Base-by-base conservation (phyloP, 37 sponge, comb jelly and placozoan species). In the Chondrosia reniformis region DNA sequence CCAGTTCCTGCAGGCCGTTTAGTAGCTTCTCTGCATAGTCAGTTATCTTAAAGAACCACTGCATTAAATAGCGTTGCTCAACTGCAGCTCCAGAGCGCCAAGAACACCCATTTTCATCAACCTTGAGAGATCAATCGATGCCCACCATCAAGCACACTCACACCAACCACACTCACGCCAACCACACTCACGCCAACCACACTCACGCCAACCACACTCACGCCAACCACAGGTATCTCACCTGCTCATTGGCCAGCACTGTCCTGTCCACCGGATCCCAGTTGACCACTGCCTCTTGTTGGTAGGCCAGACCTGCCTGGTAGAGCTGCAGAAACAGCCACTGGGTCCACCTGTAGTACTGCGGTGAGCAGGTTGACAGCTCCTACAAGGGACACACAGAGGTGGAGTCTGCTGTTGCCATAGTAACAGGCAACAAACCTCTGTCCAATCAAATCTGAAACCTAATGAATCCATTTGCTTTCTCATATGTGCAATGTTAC, bases 191-290 rank as follows among this genome's bases (percentile, higher is more conserved):
- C 34, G 72, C 9, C 40, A 12, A 9, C 6, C 72, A 15, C 30
- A 12, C 8, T 33, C 12, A 8, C 72, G 22, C 72, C 9, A 10
- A 12, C 40, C 44, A 15, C 13, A n/a, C 41, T 36, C 54, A 44
- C 9, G 9, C 32, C 67, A 21, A 12, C 41, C 15, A 4, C 41
- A 38, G 7, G 38, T n/a, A 40, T 30, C 59, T 4, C 33, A 86
- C 87, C 85, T 94, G 94, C 37, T 94, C 94, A 77, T 90, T 94
- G 65, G 94, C 94, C 65, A 94, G 67, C 46, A 94, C 94, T 41
- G 94, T 90, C 75, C 66, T 56, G 79, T 94, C 94, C 85, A 94
- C 91, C 27, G 94, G 94, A 45, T 94, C 94, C 94, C 94, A 94
- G 74, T 94, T 94, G 28, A 94, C 94, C 54, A 81, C 55, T 42